Percentiles rank a stretch among this genome's conserved stretches.
Evolutionary conservation across 2,888 invertebrate species (phyloP).

Genomic region (Dinocampus coccinellae): DNA sequence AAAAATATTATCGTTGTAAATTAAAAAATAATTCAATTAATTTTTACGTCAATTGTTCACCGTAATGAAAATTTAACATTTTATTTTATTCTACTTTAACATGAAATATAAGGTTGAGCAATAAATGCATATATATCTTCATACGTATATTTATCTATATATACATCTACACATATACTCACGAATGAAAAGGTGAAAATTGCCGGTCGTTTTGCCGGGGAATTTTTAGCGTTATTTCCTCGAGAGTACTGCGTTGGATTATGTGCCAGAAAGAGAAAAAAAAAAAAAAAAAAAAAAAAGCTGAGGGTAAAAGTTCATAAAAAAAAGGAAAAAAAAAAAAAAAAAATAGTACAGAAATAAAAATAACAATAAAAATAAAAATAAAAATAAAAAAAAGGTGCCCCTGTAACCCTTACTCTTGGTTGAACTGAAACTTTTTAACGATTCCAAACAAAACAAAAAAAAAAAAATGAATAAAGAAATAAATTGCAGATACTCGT

Average conservation of each 20-base stretch:
- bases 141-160: slow-evolving; percentile 14
- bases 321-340: neutral
- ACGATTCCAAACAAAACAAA: no score
- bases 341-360: neutral
- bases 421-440: no score
- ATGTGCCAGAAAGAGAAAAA: neutral
- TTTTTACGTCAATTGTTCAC: no score
- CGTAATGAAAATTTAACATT: no score
- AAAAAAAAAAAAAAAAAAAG: neutral
- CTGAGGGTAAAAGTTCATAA: neutral
- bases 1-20: no score
- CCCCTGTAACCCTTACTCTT: no score
- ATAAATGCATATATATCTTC: neutral
- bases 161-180: neutral
- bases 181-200: neutral
- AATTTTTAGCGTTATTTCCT: slow-evolving; percentile 21
- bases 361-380: neutral
- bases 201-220: slow-evolving; percentile 15
- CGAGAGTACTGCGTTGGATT: neutral
- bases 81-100: no score
- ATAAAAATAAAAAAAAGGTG: neutral
- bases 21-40: no score
- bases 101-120: neutral
- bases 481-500: no score
- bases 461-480: no score